A percentile compares a stretch with the other conserved stretches of the same genome.
These are phyloP conservation scores for Epizoanthus rinbou DNA, from an alignment of 92 coral and sea anemone genomes.

Conservation along the genomic window DNA sequence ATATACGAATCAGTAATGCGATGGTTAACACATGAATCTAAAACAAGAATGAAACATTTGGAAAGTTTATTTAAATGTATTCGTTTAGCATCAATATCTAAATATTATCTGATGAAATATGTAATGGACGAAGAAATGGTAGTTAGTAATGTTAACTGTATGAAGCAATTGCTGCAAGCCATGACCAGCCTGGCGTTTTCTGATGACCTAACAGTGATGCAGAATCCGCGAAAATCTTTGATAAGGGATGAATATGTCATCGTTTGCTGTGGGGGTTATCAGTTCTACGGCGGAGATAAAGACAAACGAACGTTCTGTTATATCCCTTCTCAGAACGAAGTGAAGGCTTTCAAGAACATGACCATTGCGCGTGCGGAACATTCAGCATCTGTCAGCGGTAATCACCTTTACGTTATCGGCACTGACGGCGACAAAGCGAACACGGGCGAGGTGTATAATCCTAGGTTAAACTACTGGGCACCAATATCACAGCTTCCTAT, in stretches of 20 bases:
- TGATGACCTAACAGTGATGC: conserved; percentile 7
- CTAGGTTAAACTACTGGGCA: conserved; percentile 59
- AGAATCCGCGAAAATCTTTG: conserved; percentile 55
- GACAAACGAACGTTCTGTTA: conserved; percentile 48
- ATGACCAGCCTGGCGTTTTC: conserved; percentile 42
- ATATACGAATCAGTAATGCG: conserved; percentile 65
- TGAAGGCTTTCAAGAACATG: conserved; percentile 60
- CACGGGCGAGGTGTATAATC: conserved; percentile 64
- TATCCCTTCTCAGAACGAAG: conserved; percentile 44
- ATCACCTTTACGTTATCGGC: conserved; percentile 57
- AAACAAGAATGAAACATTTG: conserved; percentile 53
- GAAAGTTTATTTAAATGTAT: conserved; percentile 54
- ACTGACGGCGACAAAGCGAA: conserved; percentile 49
- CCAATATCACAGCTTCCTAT: conserved; percentile 47
- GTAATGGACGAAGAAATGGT: conserved; percentile 63
- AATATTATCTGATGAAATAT: conserved; percentile 50
- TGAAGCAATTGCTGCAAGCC: conserved; percentile 51
- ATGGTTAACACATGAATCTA: conserved; percentile 69
- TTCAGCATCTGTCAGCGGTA: conserved; percentile 54
- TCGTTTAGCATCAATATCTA: conserved; percentile 65
- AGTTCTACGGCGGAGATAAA: conserved; percentile 48
- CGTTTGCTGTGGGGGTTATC: conserved; percentile 60
- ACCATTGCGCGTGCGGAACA: conserved; percentile 62
- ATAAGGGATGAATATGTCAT: conserved; percentile 46
- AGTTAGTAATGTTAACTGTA: conserved; percentile 40